phyloP scores from a whole-genome alignment of 2,797 vertebrate species.

The Coregonus ussuriensis region DNA sequence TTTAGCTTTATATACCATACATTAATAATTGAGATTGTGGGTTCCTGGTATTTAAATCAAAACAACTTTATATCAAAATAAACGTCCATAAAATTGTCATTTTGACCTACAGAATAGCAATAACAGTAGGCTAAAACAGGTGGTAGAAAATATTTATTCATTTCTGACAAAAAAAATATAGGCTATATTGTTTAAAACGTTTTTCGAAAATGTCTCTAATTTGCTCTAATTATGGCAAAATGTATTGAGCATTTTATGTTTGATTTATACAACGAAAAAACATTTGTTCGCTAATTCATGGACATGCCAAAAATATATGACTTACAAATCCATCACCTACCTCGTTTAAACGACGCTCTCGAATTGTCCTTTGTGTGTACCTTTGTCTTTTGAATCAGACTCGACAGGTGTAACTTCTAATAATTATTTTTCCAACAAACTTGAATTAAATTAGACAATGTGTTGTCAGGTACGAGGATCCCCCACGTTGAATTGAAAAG shows the following conservation, averaged over 20 bases:
- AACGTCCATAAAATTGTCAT: background rate
- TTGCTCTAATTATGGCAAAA: background rate
- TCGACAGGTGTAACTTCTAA: conserved; percentile 29
- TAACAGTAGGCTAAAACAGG: background rate
- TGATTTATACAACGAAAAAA: background rate
- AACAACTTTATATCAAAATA: background rate
- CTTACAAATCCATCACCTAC: conserved; percentile 37
- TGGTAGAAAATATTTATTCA: background rate
- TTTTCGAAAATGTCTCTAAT: background rate
- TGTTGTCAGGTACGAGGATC: background rate
- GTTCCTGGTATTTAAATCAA: background rate
- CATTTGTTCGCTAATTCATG: background rate
- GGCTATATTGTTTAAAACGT: background rate
- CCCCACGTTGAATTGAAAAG: background rate
- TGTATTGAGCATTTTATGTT: background rate
- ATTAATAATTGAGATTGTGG: background rate
- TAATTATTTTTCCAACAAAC: background rate
- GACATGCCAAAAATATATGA: background rate
- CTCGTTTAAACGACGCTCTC: conserved; percentile 41
- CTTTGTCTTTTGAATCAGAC: conserved; percentile 12
- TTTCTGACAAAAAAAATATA: background rate
- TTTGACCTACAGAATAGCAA: background rate
- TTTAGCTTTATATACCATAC: background rate
- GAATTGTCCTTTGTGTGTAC: background rate
- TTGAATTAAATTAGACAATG: background rate